Evolutionary conservation across 2,113 vertebrate species (phyloP).

Genomic region (Callorhinus ursinus): DNA sequence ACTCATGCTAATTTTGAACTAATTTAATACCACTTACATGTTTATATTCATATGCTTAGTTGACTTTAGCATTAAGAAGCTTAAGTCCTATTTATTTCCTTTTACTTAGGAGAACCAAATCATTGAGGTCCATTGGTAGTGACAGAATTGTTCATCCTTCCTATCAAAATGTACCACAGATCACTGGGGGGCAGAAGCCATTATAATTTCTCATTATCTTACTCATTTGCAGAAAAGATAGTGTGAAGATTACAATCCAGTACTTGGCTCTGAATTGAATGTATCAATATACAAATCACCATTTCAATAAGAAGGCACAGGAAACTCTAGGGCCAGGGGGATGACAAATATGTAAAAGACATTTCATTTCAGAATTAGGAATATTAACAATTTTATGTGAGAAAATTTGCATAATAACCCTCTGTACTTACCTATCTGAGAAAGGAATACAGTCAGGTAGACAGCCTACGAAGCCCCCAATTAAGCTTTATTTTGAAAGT

Average conservation of each 20-base stretch:
- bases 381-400: constrained; percentile 37
- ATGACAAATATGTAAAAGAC: not conserved
- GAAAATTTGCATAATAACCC: constrained; percentile 4
- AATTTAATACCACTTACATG: not conserved
- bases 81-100: constrained; percentile 53
- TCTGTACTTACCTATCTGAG: not conserved
- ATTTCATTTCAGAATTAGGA: constrained; percentile 46
- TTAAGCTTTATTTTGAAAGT: constrained; percentile 2
- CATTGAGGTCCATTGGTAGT: not conserved
- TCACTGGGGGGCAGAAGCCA: constrained; percentile 14
- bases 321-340: not conserved
- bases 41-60: constrained; percentile 10
- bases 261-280: not conserved
- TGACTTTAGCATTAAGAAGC: constrained; percentile 51
- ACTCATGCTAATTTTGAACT: constrained; percentile 43
- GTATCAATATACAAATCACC: not conserved
- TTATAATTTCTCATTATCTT: constrained; percentile 54
- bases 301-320: not conserved
- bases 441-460: not conserved
- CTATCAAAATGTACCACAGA: constrained; percentile 39
- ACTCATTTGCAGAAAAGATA: constrained; percentile 2
- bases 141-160: constrained; percentile 27
- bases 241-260: not conserved
- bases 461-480: not conserved
- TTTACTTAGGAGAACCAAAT: constrained; percentile 52